Base-by-base conservation (phyloP, 2,113 vertebrate species). In the Delphinapterus leucas region DNA sequence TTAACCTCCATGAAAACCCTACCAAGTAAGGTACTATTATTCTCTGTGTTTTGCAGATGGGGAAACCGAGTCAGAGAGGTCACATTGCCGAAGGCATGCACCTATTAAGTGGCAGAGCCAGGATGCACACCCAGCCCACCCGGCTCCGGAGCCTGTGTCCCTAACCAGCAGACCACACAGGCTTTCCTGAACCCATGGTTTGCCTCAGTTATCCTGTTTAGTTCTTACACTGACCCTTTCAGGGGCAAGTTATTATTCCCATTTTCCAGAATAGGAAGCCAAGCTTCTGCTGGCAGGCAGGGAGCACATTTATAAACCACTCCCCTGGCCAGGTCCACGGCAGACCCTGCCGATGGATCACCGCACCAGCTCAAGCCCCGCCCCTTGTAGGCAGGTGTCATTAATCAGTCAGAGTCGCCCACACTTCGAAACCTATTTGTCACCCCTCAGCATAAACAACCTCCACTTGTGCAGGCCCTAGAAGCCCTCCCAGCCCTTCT, bases 71-170 rank as follows among this genome's bases (percentile, higher is more conserved):
- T 76, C 85, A 71, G 61, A 31, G 55, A 44, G 38, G n/a, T 14
- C 26, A 3, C 15, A 49, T 76, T 74, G 17, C 65, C 20, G 10
- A 11, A 55, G 70, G 26, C 18, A 33, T 1, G 36, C 8, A 44
- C n/a, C 10, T 31, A 23, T 11, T 5, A 28, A 60, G 65, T 21
- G 44, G 21, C 49, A 18, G 38, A n/a, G 25, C 44, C 21, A 3
- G 67, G 8, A 36, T n/a, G 41, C 26, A 18, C 53, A 26, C 41
- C 65, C 31, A 82, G 58, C 60, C 23, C 25, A 0, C 2, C 33
- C 8, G 0, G 5, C 61, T 41, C n/a, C 41, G 0, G 4, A 76
- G 53, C 18, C 41, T 26, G 1, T 1, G 5, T 26, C 47, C 15
- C 88, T 68, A 31, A 60, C 26, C 23, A 7, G 28, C 31, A 1